Base-by-base conservation (phyloP, 2,113 vertebrate species). In the Calonectris borealis region DNA sequence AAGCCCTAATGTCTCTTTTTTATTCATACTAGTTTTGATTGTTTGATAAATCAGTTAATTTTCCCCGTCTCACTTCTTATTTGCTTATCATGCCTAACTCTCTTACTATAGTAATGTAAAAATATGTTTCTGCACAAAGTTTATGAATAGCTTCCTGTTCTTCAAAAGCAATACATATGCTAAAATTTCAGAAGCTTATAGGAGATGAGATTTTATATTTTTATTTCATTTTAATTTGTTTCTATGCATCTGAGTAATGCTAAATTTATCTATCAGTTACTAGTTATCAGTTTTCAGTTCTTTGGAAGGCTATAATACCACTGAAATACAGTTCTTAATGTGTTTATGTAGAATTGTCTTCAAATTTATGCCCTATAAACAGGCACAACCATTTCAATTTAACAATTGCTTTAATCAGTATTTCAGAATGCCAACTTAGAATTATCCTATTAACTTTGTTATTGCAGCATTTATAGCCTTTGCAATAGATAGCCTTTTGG, bases 391-490 rank as follows among this genome's bases (percentile, higher is more conserved):
- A 89, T 97, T 96, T 93, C 85, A 95, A 38, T 83, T 91, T 93
- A 97, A 97, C 88, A 96, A 93, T 96, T 94, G 71, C 93, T 96
- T 96, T 96, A 97, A 97, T 96, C 95, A 96, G 92, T 94, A 96
- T 97, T 97, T 96, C 96, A 96, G 88, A 94, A 93, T 55, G 96
- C 96, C 93, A 92, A 52, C 49, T 96, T 83, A 72, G 81, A 96
- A 97, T 98, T 94, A 97, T 91, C 91, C 86, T 91, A 94, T 97
- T 97, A 96, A 94, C 84, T 94, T 96, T 83, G 90, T 96, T 96
- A 95, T 96, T 96, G 80, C 84, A 94, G 61, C 90, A 93, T 96
- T 96, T 96, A 96, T 78, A 95, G 96, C 27, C 66, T 85, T 86
- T 79, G 81, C 65, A 91, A 29, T 87, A 88, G 81, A 96, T 86